Evolutionary conservation across 2,113 vertebrate genomes (phyloP), one percentile per base, ranked within the genome.

Genomic region (Serinus canaria): DNA sequence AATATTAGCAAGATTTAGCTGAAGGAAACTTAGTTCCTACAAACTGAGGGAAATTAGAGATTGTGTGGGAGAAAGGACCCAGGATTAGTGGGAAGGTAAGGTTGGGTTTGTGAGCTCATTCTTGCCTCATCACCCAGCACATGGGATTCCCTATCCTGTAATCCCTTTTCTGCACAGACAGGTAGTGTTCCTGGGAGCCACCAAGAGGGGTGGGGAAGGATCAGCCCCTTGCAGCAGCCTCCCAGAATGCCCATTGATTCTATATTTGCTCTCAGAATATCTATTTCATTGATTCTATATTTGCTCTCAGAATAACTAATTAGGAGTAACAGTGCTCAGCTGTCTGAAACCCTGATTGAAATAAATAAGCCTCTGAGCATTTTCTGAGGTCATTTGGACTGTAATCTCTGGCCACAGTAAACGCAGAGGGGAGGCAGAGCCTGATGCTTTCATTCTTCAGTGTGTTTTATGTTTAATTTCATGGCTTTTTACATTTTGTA

Each of bases 401-500:
- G 73, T 1, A 28, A 35, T 80, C 8, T 8, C 66, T 37, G 44
- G 63, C 83, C 60, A 16, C 58, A 21, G 59, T n/a, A 55, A 72
- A 56, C 37, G 52, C 62, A 47, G 83, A 20, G 3, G 4, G 27
- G 62, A 55, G 53, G 77, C 60, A 84, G 22, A 76, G 72, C 46
- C 59, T 56, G 37, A 22, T 23, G 3, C 90, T 92, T 78, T 82
- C 69, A 22, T 87, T 78, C 81, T 94, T 83, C 49, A 11, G 0
- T 15, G 13, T 10, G 15, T 49, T 78, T 73, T 50, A 23, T 58
- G 53, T 67, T 87, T 66, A 24, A 73, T 84, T 92, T 92, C 35
- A 33, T 47, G 55, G 58, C 56, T 79, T 85, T 95, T 79, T 85
- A 63, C 58, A 39, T 82, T 76, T 89, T 76, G 17, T 73, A 49